Evolutionary conservation across 2,888 invertebrate species (phyloP).

Genomic region (Ceraclea dissimilis): DNA sequence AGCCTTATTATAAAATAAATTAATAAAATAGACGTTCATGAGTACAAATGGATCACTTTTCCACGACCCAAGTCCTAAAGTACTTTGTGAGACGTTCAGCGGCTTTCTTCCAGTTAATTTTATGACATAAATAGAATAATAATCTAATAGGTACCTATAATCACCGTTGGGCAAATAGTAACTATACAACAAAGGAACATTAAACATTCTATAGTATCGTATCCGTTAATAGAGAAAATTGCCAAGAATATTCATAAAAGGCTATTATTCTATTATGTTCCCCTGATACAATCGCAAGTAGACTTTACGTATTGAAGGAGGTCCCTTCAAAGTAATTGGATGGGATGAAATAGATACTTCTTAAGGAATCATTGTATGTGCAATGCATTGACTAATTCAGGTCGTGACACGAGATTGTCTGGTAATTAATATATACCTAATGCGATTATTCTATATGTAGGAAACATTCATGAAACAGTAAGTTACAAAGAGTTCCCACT

Average conservation of each 20-base stretch:
- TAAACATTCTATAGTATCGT: slow-evolving; percentile 17
- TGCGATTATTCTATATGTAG: no score
- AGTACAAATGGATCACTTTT: no score
- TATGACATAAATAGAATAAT: slow-evolving; percentile 8
- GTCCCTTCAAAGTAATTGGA: background rate
- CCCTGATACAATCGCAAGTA: background rate
- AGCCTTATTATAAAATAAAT: no score
- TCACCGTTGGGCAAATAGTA: slow-evolving; percentile 7
- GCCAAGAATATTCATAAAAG: slow-evolving; percentile 14
- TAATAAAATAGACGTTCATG: no score
- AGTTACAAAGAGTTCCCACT: no score
- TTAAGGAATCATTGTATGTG: no score
- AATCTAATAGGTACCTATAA: background rate
- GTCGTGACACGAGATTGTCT: no score
- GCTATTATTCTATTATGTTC: slow-evolving; percentile 8
- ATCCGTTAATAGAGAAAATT: slow-evolving; percentile 14
- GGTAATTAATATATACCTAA: no score
- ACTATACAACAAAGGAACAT: slow-evolving; percentile 21
- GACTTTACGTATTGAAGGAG: background rate
- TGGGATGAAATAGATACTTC: background rate
- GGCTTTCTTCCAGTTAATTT: slow-evolving; percentile 7
- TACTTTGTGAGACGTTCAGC: no score
- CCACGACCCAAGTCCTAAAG: no score
- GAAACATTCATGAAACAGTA: no score
- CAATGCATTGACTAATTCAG: no score